Base-by-base conservation (phyloP, 23 tunicate genomes). In the Diplosoma virens region DNA sequence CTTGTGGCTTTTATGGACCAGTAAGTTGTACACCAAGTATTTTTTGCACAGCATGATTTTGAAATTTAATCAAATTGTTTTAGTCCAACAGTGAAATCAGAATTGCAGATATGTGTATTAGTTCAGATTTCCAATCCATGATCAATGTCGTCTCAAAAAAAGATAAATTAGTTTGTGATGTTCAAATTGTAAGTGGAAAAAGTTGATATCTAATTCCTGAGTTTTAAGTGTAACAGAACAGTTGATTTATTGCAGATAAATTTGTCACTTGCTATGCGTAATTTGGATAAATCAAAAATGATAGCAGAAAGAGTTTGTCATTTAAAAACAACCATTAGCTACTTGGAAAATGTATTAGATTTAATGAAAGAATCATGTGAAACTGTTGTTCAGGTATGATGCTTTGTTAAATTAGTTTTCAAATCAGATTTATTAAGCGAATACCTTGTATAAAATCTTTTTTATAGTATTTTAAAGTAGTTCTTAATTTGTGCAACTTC, bases 341-440 rank as follows among this genome's bases (percentile, higher is more conserved):
- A 89, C 58, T 17, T 89, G 53, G 72, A 61, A 17, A 77, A 53
- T 54, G 82, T 77, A 18, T 37, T 89, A 32, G 87, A 77, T n/a
- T 58, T 64, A 18, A 82, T 82, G 71, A 89, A 77, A 11, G 96
- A 89, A 71, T 58, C 82, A 0, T 89, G 96, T 63, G 96, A 89
- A 25, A 58, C 75, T 7, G 96, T 82, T 2, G 67, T 82, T 7
- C 87, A 82, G 67, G 87, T 82, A 31, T n/a, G n/a, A n/a, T n/a
- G n/a, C n/a, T n/a, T n/a, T n/a, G n/a, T n/a, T n/a, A n/a, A n/a
- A n/a, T n/a, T n/a, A n/a, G n/a, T n/a, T n/a, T n/a, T n/a, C n/a
- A n/a, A n/a, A n/a, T n/a, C n/a, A n/a, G n/a, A n/a, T n/a, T n/a
- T n/a, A n/a, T n/a, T n/a, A n/a, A n/a, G n/a, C n/a, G n/a, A n/a